Percentiles rank a stretch among this genome's conserved stretches.
Evolutionary conservation across 2,113 vertebrate species (phyloP).

Genomic region (Dryoscopus gambensis): DNA sequence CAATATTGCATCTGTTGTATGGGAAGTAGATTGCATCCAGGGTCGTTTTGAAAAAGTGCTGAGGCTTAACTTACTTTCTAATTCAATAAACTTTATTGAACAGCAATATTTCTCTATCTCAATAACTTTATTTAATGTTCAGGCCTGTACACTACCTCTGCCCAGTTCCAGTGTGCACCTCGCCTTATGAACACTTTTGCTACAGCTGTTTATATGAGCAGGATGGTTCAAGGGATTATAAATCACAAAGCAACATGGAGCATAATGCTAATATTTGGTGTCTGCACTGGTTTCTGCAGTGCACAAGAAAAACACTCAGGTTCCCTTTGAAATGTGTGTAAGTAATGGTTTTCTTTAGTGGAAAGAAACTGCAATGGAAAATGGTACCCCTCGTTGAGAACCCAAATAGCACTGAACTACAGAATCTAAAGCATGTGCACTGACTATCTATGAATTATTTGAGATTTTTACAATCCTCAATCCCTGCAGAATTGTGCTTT

Average conservation of each 20-base stretch:
- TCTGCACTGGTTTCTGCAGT: neutral
- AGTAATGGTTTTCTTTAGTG: neutral
- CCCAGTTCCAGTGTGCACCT: neutral
- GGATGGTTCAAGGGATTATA: neutral
- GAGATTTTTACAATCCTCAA: neutral
- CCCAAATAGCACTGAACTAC: neutral
- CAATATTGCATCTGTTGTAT: neutral
- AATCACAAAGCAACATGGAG: neutral
- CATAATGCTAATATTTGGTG: constrained; percentile 6
- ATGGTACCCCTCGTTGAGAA: neutral
- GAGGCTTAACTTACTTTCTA: constrained; percentile 52
- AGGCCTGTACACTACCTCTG: neutral
- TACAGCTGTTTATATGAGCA: neutral
- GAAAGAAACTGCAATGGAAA: neutral
- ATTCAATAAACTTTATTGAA: constrained; percentile 51
- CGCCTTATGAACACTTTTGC: neutral
- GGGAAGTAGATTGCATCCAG: neutral
- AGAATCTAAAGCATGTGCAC: neutral
- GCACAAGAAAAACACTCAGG: neutral
- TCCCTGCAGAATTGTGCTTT: neutral
- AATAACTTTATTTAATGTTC: constrained; percentile 42
- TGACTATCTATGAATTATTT: neutral
- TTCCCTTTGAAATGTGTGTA: neutral
- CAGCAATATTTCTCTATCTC: neutral
- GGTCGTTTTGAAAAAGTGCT: neutral